Base-by-base conservation (phyloP, 2,797 vertebrate species). In the Hypotaenidia okinawae region DNA sequence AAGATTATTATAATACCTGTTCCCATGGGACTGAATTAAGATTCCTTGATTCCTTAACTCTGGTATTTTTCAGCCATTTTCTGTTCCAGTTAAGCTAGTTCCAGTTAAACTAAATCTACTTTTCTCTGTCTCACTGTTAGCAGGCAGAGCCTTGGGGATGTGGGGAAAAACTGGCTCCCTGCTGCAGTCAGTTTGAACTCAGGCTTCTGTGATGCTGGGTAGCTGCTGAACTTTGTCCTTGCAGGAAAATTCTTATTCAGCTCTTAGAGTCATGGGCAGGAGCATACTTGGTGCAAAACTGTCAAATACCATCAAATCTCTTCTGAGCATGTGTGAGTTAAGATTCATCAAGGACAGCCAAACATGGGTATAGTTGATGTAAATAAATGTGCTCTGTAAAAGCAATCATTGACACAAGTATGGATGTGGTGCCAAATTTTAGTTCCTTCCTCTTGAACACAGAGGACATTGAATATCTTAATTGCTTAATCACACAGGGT, bases 331-430 rank as follows among this genome's bases (percentile, higher is more conserved):
- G 83, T 68, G 74, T 83, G 88, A 91, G 74, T 89, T 61, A 23
- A 49, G 63, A 88, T 84, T 90, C 64, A 35, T 91, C 84, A 83
- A 90, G 69, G 68, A 63, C 79, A 63, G 59, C 74, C 84, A 74
- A 89, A 79, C 69, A 30, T 86, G 69, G 62, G 37, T 84, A 47
- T 75, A 72, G 39, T 47, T 91, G 51, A 73, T 73, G 63, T 91
- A 93, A 95, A 96, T 90, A 95, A 93, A 79, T 5, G 0, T 47
- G 27, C 84, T 92, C 81, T 92, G 79, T 87, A 58, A 91, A 93
- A 91, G 57, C 87, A 93, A 58, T 84, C 63, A 92, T 85, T 92
- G 84, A 77, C 57, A 75, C 15, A 32, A 77, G 45, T 37, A 5
- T 3, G 3, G 25, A 58, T 54, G 23, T 35, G 69, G 67, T 83